A percentile compares a stretch with the other conserved stretches of the same genome.
These are phyloP conservation scores for Eupithecia pulchellata DNA, from an alignment of 2,888 invertebrate genomes.

Conservation along the genomic window DNA sequence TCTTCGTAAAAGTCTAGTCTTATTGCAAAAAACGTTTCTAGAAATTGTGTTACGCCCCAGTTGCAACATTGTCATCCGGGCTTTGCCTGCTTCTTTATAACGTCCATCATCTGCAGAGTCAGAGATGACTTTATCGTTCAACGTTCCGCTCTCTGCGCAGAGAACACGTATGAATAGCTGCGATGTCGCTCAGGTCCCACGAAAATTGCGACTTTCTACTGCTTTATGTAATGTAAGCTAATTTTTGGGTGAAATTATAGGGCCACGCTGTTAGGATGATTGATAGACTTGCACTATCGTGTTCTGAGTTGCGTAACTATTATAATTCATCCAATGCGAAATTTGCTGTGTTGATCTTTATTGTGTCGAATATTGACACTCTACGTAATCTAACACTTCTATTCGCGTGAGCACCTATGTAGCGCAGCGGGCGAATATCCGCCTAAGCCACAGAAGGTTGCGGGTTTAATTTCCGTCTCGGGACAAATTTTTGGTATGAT, in stretches of 20 bases:
- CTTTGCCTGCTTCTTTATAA: slow-evolving; percentile 39
- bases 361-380: not conserved
- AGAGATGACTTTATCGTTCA: slow-evolving; percentile 38
- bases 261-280: slow-evolving; percentile 42
- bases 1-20: slow-evolving; percentile 23
- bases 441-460: too few relatives aligned
- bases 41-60: slow-evolving; percentile 41
- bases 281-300: slow-evolving; percentile 38
- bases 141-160: slow-evolving; percentile 55
- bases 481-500: too few relatives aligned
- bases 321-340: not conserved
- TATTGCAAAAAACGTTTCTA: slow-evolving; percentile 20
- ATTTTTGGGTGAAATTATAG: slow-evolving; percentile 49
- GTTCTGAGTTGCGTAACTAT: slow-evolving; percentile 32
- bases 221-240: slow-evolving; percentile 51
- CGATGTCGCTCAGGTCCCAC: slow-evolving; percentile 44
- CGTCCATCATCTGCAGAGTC: slow-evolving; percentile 41
- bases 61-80: slow-evolving; percentile 27
- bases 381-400: too few relatives aligned
- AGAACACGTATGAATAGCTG: slow-evolving; percentile 43
- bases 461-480: too few relatives aligned
- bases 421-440: too few relatives aligned
- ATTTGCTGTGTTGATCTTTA: not conserved
- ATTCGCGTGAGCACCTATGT: too few relatives aligned
- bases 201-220: slow-evolving; percentile 59